Base-by-base conservation (phyloP, 1,140 invertebrate genomes). In the Macrostomum lignano region DNA sequence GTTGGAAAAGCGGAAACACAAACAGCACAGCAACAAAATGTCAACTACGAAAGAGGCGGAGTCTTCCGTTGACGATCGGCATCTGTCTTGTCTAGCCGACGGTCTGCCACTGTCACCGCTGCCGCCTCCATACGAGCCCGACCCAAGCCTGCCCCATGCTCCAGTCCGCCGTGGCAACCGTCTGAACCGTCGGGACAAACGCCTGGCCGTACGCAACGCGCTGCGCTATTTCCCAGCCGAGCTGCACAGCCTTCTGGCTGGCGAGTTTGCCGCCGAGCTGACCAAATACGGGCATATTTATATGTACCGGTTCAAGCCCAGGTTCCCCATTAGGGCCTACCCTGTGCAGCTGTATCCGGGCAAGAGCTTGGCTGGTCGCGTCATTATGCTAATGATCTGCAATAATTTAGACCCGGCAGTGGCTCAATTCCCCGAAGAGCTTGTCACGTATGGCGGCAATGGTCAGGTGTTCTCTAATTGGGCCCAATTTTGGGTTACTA, bases 391-490 rank as follows among this genome's bases (percentile, higher is more conserved):
- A 22, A 70, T 70, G 68, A 67, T 70, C 34, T 62, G 67, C 52
- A 70, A 70, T 43, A 70, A 70, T 46, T 47, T 70, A 31, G 67
- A 70, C 44, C 62, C 60, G 6, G 37, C 44, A 13, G 66, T 70
- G 5, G 68, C 67, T 9, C 62, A 65, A 45, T 64, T 61, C 41
- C 62, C 62, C 6, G 58, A 65, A 23, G 63, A 64, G 43, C 45
- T 65, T 9, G 59, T 70, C 7, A 70, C 67, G 5, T 71, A 71
- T 47, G 69, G 69, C 7, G 67, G 67, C 10, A 71, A 71, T 49
- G 69, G 69, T 3, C 68, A 71, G 48, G 68, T 68, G 0, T 67
- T 71, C 42, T 67, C 65, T 3, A 72, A 72, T 43, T 71, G 69
- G 69, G 65, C 66, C 2, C 68, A 70, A 65, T 71, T 71, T 48